Percentiles rank a stretch among this genome's conserved stretches.
Conservation (phyloP, 2,113 vertebrate genomes). For the Otus sunia region DNA sequence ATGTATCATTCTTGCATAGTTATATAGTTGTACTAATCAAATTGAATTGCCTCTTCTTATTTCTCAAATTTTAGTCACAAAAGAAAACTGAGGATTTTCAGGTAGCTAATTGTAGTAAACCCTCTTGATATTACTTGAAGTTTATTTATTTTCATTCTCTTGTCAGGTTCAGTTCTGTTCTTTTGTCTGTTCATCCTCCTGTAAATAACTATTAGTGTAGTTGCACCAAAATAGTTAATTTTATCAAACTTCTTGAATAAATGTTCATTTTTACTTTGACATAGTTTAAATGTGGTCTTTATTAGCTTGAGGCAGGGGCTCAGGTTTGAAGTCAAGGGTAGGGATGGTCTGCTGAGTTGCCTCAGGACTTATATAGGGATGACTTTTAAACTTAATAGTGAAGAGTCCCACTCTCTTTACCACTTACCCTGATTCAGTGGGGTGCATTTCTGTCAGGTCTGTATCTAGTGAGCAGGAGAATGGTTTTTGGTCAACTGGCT, state of each 20-base stretch:
- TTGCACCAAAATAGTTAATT: background rate
- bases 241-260: background rate
- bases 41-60: background rate
- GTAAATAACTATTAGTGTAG: background rate
- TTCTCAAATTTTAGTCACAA: slow-evolving; percentile 15
- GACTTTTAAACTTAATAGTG: background rate
- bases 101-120: background rate
- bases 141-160: slow-evolving; percentile 16
- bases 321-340: background rate
- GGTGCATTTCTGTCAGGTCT: background rate
- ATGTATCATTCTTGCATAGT: background rate
- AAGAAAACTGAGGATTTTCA: background rate
- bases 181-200: background rate
- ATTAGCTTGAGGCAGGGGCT: background rate
- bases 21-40: background rate
- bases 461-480: background rate
- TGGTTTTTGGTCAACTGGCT: background rate
- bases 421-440: background rate
- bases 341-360: background rate
- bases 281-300: background rate
- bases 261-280: background rate
- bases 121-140: background rate
- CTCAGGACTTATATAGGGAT: background rate
- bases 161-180: background rate
- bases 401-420: background rate